Evolutionary conservation across 1,140 invertebrate species (phyloP).

Genomic region (Megathymus violae): DNA sequence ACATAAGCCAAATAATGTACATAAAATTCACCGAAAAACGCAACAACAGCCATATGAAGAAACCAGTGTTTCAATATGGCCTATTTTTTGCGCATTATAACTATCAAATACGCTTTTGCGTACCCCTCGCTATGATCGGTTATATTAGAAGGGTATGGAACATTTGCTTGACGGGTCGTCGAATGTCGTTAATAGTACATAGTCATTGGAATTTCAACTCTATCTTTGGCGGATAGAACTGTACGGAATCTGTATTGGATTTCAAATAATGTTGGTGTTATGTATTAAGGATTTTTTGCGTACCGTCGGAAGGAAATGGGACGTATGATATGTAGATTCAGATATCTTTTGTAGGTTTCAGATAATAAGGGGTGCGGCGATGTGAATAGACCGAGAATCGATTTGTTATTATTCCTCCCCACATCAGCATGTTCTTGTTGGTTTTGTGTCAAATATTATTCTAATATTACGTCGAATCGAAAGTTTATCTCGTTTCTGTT

Average conservation of each 20-base stretch:
- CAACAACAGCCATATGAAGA: constrained; percentile 18
- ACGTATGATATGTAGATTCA: constrained; percentile 67
- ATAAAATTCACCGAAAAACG: too few relatives aligned
- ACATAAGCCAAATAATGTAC: too few relatives aligned
- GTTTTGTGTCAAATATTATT: constrained; percentile 41
- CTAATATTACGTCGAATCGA: constrained; percentile 36
- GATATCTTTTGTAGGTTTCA: constrained; percentile 53
- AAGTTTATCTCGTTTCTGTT: constrained; percentile 22
- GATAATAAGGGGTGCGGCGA: constrained; percentile 40
- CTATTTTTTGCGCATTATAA: constrained; percentile 39
- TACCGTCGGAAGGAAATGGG: constrained; percentile 53
- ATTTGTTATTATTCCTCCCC: constrained; percentile 48
- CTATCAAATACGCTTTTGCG: constrained; percentile 37
- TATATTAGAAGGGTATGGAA: constrained; percentile 33
- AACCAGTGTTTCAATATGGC: constrained; percentile 36
- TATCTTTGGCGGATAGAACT: constrained; percentile 17
- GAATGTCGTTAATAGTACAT: too few relatives aligned
- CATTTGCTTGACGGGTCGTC: constrained; percentile 8
- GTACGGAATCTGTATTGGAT: neutral
- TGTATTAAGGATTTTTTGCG: constrained; percentile 40
- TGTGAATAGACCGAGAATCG: constrained; percentile 49
- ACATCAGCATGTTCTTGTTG: constrained; percentile 29
- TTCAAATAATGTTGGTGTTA: constrained; percentile 12
- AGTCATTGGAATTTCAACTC: constrained; percentile 14
- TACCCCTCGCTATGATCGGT: constrained; percentile 27